These are phyloP conservation scores for Vesta saturnalis DNA, from an alignment of 2,888 invertebrate species.

Conservation along the genomic window DNA sequence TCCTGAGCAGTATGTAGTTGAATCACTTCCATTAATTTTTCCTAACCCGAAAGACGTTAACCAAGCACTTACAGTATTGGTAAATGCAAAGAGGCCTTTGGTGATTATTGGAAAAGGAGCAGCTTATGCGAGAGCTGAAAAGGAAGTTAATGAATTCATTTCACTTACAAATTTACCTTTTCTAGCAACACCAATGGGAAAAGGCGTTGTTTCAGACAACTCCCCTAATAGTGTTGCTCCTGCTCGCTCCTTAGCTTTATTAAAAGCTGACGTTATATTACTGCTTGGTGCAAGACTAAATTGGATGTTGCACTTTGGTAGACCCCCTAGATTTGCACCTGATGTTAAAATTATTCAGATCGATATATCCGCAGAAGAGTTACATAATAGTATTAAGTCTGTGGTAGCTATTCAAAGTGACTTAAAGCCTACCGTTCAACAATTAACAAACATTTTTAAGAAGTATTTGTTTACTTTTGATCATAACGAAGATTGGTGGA, in stretches of 20 bases:
- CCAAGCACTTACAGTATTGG: constrained; percentile 75
- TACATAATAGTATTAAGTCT: constrained; percentile 88
- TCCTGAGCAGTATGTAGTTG: constrained; percentile 64
- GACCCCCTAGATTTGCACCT: constrained; percentile 82
- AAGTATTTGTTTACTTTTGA: constrained; percentile 69
- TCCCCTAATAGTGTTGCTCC: constrained; percentile 81
- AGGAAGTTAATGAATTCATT: constrained; percentile 75
- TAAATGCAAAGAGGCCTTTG: constrained; percentile 81
- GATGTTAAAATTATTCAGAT: constrained; percentile 92
- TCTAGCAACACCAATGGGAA: constrained; percentile 95
- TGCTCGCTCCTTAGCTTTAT: constrained; percentile 82
- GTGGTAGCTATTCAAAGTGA: constrained; percentile 88
- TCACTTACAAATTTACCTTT: constrained; percentile 82
- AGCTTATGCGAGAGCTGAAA: constrained; percentile 79
- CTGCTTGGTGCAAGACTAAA: constrained; percentile 92
- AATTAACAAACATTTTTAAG: constrained; percentile 69
- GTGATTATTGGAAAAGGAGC: constrained; percentile 85
- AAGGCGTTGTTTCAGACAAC: constrained; percentile 80
- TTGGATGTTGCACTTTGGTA: constrained; percentile 98
- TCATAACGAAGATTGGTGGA: constrained; percentile 79
- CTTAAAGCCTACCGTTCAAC: constrained; percentile 75
- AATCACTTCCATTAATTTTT: constrained; percentile 72
- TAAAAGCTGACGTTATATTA: constrained; percentile 88
- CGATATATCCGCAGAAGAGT: constrained; percentile 89
- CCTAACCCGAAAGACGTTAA: constrained; percentile 78